Evolutionary conservation across 1,140 invertebrate genomes (phyloP).

Genomic region (Myzus persicae): DNA sequence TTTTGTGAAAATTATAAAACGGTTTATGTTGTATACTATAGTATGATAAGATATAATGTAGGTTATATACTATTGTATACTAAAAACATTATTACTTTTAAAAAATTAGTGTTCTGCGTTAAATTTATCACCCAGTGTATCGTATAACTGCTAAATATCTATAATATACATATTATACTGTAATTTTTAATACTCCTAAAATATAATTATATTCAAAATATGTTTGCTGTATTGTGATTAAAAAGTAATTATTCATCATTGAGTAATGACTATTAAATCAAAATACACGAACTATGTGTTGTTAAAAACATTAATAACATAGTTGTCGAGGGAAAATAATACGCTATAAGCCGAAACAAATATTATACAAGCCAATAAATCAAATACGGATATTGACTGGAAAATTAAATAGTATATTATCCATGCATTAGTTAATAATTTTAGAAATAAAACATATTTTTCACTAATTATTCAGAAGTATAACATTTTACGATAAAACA

Average conservation of each 20-base stretch:
- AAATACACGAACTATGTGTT: not conserved
- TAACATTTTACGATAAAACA: not conserved
- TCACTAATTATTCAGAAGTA: not conserved
- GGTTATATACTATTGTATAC: no score
- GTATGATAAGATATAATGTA: not conserved
- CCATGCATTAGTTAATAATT: not conserved
- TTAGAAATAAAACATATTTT: constrained; percentile 43
- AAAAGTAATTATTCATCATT: not conserved
- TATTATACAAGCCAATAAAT: not conserved
- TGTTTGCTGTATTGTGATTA: not conserved
- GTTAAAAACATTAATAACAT: not conserved
- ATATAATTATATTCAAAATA: not conserved
- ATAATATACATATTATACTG: not conserved
- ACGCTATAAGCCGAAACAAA: not conserved
- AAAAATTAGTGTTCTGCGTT: no score
- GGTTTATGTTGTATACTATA: not conserved
- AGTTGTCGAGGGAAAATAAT: not conserved
- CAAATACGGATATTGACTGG: not conserved
- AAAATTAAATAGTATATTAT: not conserved
- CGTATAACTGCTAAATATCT: not conserved
- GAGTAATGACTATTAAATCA: not conserved
- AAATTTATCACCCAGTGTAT: no score
- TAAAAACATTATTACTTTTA: no score
- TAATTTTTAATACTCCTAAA: not conserved
- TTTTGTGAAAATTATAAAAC: not conserved